These are phyloP conservation scores for Cistogaster globosa DNA, from an alignment of 2,888 invertebrate species.

Conservation along the genomic window DNA sequence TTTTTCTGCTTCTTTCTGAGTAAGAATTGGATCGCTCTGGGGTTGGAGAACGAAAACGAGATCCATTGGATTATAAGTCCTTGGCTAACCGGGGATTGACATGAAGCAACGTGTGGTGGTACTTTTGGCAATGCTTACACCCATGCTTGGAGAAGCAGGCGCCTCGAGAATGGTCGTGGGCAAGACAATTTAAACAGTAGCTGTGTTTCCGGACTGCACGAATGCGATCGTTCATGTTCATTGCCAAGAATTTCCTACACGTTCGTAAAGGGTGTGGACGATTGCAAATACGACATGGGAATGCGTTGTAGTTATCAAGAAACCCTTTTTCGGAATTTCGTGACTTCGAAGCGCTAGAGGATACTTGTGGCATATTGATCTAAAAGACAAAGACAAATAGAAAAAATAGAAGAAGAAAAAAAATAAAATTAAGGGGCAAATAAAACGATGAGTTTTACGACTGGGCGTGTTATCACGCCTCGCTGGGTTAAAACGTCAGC, in stretches of 20 bases:
- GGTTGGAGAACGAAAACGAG: not conserved
- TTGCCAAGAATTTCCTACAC: conserved; percentile 10
- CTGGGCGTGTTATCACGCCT: not conserved
- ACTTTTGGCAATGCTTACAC: conserved; percentile 28
- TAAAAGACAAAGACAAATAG: too few relatives aligned
- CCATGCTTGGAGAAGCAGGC: conserved; percentile 22
- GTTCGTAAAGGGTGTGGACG: not conserved
- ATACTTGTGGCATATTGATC: too few relatives aligned
- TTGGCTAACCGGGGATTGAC: not conserved
- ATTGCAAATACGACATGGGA: conserved; percentile 5
- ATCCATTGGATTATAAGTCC: too few relatives aligned
- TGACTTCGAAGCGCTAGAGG: too few relatives aligned
- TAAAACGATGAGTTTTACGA: not conserved
- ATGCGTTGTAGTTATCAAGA: not conserved
- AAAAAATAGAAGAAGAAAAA: not conserved
- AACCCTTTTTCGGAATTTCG: not conserved
- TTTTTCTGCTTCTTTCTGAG: not conserved
- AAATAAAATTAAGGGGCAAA: not conserved
- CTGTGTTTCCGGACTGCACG: not conserved
- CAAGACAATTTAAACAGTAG: conserved; percentile 27
- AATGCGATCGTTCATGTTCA: conserved; percentile 16
- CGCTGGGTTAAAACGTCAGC: not conserved
- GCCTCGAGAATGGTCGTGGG: conserved; percentile 24
- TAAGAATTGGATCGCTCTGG: not conserved
- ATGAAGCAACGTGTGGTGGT: conserved; percentile 13